These are phyloP conservation scores for Dyspetes luteomarginatus DNA, from an alignment of 2,888 invertebrate species.

Conservation along the genomic window DNA sequence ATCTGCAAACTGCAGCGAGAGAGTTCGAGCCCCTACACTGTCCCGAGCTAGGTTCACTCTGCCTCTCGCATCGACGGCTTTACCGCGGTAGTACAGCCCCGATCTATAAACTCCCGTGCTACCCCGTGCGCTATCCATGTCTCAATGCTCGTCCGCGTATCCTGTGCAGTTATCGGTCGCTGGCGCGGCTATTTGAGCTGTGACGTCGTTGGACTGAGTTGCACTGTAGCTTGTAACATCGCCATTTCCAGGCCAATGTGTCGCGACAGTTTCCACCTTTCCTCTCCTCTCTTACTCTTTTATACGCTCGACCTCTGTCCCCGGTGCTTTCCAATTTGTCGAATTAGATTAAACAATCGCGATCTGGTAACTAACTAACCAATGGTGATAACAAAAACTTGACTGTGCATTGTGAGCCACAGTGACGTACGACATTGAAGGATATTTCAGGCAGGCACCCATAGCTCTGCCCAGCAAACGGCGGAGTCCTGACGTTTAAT, in stretches of 20 bases:
- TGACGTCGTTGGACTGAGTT: too few species aligned
- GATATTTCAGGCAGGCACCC: slow-evolving; percentile 56
- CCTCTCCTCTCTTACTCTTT: neutral
- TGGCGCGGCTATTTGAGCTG: neutral
- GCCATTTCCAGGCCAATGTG: too few species aligned
- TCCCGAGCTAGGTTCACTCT: slow-evolving; percentile 4
- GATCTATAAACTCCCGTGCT: slow-evolving; percentile 34
- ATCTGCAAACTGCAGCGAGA: slow-evolving; percentile 72
- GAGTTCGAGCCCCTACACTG: slow-evolving; percentile 45
- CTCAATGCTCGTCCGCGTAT: slow-evolving; percentile 28
- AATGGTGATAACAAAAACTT: too few species aligned
- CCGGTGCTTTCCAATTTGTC: too few species aligned
- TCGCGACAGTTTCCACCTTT: neutral
- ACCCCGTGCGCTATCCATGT: slow-evolving; percentile 25
- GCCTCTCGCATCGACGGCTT: slow-evolving; percentile 3
- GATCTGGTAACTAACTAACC: too few species aligned
- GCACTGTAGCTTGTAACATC: too few species aligned
- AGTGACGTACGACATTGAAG: slow-evolving; percentile 65
- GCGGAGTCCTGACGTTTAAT: slow-evolving; percentile 78
- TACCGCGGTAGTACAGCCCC: slow-evolving; percentile 7
- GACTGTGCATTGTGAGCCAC: too few species aligned
- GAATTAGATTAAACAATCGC: too few species aligned
- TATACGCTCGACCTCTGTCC: slow-evolving; percentile 6
- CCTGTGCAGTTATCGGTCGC: slow-evolving; percentile 25
- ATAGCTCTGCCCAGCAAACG: slow-evolving; percentile 20